A percentile compares a stretch with the other conserved stretches of the same genome.
phyloP scores from a whole-genome alignment of 2,888 invertebrate species.

The Adineta ricciae region DNA sequence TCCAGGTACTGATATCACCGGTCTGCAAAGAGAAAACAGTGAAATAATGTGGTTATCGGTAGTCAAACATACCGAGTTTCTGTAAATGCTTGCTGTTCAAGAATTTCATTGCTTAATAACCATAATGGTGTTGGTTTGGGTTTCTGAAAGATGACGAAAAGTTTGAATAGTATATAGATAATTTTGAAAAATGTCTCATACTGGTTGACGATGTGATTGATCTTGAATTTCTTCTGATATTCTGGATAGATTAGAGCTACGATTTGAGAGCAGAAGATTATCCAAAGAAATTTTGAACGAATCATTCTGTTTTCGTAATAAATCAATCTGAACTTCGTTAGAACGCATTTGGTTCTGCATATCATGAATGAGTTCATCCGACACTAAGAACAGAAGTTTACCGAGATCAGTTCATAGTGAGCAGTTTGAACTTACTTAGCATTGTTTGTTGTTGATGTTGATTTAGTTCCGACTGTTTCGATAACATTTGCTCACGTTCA shows the following conservation, averaged over 20 bases:
- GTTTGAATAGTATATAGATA: background rate
- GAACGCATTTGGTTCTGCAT: constrained; percentile 48
- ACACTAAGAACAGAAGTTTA: constrained; percentile 23
- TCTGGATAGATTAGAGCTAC: background rate
- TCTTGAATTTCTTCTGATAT: background rate
- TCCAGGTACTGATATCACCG: background rate
- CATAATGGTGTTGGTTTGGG: background rate
- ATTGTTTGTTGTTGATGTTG: constrained; percentile 36
- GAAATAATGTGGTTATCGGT: background rate
- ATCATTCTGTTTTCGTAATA: constrained; percentile 45
- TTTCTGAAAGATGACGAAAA: background rate
- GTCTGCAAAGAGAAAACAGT: background rate
- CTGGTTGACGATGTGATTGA: background rate
- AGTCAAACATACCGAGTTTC: background rate
- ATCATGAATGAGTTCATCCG: constrained; percentile 44
- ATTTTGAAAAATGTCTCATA: too few relatives aligned
- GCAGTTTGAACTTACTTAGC: too few relatives aligned
- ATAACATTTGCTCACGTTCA: constrained; percentile 42
- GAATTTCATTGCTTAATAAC: background rate
- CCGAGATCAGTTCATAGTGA: too few relatives aligned
- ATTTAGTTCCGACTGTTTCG: constrained; percentile 48
- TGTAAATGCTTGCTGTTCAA: background rate
- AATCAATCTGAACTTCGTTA: constrained; percentile 42
- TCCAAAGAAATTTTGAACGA: constrained; percentile 35
- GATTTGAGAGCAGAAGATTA: background rate